These are phyloP conservation scores for Luperina nickerlii DNA, from an alignment of 2,888 invertebrate genomes.

Conservation along the genomic window DNA sequence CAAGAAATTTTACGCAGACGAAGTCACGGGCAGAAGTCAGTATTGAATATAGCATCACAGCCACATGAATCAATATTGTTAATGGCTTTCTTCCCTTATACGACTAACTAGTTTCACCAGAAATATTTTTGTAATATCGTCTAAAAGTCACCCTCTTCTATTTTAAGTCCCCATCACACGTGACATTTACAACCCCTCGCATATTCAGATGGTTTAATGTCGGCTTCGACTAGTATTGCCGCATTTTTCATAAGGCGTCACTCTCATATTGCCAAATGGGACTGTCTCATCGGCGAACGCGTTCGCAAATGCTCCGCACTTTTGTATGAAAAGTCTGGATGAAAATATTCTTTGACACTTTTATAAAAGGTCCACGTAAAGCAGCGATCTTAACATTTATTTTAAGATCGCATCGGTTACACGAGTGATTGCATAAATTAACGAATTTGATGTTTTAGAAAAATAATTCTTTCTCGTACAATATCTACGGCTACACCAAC, in stretches of 20 bases:
- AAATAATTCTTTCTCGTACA: not conserved
- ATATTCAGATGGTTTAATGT: slow-evolving; percentile 87
- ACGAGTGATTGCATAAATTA: not conserved
- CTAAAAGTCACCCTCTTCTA: slow-evolving; percentile 78
- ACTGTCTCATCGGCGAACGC: slow-evolving; percentile 69
- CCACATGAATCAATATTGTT: slow-evolving; percentile 29
- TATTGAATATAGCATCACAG: not conserved
- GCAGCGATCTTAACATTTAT: not conserved
- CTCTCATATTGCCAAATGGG: slow-evolving; percentile 73
- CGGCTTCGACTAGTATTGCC: slow-evolving; percentile 76
- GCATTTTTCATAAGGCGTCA: slow-evolving; percentile 85
- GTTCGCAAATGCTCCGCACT: slow-evolving; percentile 53
- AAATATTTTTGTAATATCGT: slow-evolving; percentile 74
- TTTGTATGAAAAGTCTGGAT: slow-evolving; percentile 32
- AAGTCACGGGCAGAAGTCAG: not conserved
- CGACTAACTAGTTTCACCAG: slow-evolving; percentile 62
- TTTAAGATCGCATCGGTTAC: too few species aligned
- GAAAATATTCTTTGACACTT: slow-evolving; percentile 17
- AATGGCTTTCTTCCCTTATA: slow-evolving; percentile 42
- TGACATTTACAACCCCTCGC: slow-evolving; percentile 83
- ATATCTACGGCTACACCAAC: too few species aligned
- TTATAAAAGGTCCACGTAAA: not conserved
- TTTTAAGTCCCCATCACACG: slow-evolving; percentile 75
- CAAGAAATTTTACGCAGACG: not conserved
- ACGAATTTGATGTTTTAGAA: not conserved